These are phyloP conservation scores for Tolypeutes matacus DNA, from an alignment of 2,797 vertebrate genomes.

Conservation along the genomic window DNA sequence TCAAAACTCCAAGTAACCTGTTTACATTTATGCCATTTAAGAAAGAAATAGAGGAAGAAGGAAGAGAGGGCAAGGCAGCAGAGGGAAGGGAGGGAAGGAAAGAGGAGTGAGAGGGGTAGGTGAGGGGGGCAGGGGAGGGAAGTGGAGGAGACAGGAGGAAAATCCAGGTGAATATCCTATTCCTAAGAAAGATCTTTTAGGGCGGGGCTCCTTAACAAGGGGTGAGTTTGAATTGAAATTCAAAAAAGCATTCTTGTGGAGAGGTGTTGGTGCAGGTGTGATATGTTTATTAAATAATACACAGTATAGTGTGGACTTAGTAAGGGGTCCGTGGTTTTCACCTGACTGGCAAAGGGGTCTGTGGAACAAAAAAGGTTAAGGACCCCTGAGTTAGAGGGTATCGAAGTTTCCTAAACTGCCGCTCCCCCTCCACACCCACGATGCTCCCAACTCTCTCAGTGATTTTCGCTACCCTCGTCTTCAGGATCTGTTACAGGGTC, in stretches of 20 bases:
- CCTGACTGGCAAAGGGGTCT: too few species aligned
- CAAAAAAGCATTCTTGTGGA: too few species aligned
- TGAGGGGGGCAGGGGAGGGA: background rate
- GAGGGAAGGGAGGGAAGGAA: accelerated
- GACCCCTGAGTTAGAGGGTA: too few species aligned
- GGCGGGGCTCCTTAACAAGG: too few species aligned
- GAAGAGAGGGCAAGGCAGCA: background rate
- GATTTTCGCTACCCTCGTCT: background rate
- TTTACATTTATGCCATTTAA: background rate
- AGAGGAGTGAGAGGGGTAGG: background rate
- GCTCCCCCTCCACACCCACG: too few species aligned
- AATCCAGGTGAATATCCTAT: background rate
- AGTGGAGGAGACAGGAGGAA: background rate
- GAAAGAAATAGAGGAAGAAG: background rate
- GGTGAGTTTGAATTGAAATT: too few species aligned
- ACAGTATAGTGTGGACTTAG: too few species aligned
- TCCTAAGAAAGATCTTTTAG: background rate
- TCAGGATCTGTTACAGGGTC: background rate
- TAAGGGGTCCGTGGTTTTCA: too few species aligned
- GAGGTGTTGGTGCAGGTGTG: too few species aligned
- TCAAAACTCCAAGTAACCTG: background rate
- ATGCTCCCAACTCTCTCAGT: background rate
- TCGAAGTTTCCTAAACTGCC: background rate
- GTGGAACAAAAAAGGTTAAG: too few species aligned
- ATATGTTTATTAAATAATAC: too few species aligned